A percentile compares a stretch with the other conserved stretches of the same genome.
Evolutionary conservation across 2,797 vertebrate species (phyloP).

Genomic region (Catamblyrhynchus diadema): DNA sequence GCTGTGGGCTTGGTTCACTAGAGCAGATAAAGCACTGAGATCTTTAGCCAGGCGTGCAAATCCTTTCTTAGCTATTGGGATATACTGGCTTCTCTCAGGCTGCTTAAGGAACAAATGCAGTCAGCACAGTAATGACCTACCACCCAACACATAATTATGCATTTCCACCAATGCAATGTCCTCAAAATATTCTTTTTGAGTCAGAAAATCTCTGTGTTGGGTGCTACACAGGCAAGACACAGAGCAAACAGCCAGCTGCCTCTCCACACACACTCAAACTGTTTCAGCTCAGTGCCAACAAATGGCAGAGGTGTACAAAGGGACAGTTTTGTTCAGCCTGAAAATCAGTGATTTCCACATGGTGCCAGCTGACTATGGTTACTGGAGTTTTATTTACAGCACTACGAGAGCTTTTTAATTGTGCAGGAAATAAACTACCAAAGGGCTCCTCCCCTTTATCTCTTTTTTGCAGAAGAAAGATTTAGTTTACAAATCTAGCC

Average conservation of each 20-base stretch:
- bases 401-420: slow-evolving; percentile 24
- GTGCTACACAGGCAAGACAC: not conserved
- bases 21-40: slow-evolving; percentile 56
- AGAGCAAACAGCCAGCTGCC: not conserved
- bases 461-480: not conserved
- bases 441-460: not conserved
- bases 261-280: not conserved
- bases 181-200: not conserved
- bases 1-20: slow-evolving; percentile 45
- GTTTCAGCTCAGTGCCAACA: not conserved
- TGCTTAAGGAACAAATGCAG: slow-evolving; percentile 50
- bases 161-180: not conserved
- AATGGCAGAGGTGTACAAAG: slow-evolving; percentile 5
- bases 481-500: slow-evolving; percentile 25
- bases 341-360: not conserved
- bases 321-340: not conserved
- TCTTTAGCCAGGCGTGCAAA: slow-evolving; percentile 41
- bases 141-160: not conserved
- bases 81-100: slow-evolving; percentile 41
- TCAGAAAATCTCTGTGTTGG: not conserved
- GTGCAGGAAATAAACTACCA: not conserved
- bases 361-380: not conserved
- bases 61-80: slow-evolving; percentile 59
- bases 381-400: slow-evolving; percentile 21
- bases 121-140: slow-evolving; percentile 35